Base-by-base conservation (phyloP, 1,140 invertebrate genomes). In the Teleopsis dalmanni region DNA sequence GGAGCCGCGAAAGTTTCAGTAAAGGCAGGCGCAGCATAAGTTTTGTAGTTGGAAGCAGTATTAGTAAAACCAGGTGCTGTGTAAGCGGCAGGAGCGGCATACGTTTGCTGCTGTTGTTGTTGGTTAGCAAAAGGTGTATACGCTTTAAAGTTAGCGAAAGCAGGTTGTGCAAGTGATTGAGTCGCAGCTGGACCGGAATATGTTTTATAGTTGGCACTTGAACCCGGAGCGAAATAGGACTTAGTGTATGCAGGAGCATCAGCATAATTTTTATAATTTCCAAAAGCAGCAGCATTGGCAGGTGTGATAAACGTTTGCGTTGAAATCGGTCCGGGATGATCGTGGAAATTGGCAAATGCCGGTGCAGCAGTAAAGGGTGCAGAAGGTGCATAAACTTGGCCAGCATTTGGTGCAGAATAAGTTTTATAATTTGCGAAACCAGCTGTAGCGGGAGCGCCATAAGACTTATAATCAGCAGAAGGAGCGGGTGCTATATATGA, bases 231-330 rank as follows among this genome's bases (percentile, higher is more conserved):
- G n/a, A n/a, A n/a, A n/a, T n/a, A n/a, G n/a, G n/a, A n/a, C n/a
- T n/a, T n/a, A n/a, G n/a, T n/a, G n/a, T n/a, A n/a, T n/a, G n/a
- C n/a, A n/a, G n/a, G n/a, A n/a, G n/a, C n/a, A n/a, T n/a, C n/a
- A n/a, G n/a, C n/a, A n/a, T n/a, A n/a, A n/a, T n/a, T 40, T 38
- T 8, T 37, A 47, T 4, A 31, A 37, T 36, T 37, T 23, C 13
- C 47, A 18, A 11, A 14, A 43, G 19, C 21, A 11, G 19, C 11
- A 4, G n/a, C 4, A 4, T 4, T 43, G n/a, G 23, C 47, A 16
- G 47, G 47, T 29, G 47, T 36, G 9, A 23, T 40, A 18, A 40
- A 48, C 14, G 47, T n/a, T 27, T 47, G 33, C n/a, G n/a, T n/a
- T n/a, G n/a, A n/a, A n/a, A n/a, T 35, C 26, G 35, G 5, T n/a